Conservation (phyloP, 2,888 invertebrate genomes). For the Cancer borealis region DNA sequence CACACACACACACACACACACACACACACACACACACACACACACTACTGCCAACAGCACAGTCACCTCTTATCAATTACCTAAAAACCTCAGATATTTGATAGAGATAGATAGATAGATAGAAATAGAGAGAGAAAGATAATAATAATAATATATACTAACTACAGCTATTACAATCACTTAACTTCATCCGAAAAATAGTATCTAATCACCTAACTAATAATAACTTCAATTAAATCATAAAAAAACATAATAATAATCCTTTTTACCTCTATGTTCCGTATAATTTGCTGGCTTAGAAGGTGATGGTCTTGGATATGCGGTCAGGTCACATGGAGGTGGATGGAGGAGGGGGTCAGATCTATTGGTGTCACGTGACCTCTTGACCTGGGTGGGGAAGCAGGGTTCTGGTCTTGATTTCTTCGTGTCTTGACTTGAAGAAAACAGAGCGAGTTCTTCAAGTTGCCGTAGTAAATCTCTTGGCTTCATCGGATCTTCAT, state of each 20-base stretch:
- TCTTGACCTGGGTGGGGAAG: background rate
- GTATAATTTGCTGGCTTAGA: background rate
- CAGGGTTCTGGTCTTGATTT: background rate
- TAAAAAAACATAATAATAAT: background rate
- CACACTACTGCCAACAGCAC: conserved; percentile 4
- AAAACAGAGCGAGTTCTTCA: background rate
- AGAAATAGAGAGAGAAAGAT: background rate
- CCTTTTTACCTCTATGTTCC: background rate
- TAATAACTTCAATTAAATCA: background rate
- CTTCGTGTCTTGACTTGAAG: background rate
- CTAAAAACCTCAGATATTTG: background rate
- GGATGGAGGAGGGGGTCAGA: background rate
- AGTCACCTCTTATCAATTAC: background rate
- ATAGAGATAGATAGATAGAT: background rate
- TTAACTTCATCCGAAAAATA: background rate
- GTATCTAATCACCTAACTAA: background rate
- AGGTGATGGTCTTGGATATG: background rate
- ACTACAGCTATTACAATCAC: background rate
- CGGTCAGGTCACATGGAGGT: background rate
- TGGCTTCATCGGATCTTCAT: background rate
- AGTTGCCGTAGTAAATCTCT: background rate
- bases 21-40: conserved; percentile 46
- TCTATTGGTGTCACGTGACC: background rate
- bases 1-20: conserved; percentile 31
- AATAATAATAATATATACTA: background rate